Base-by-base conservation (phyloP, 2,888 invertebrate species). In the Crepidodera aurea region DNA sequence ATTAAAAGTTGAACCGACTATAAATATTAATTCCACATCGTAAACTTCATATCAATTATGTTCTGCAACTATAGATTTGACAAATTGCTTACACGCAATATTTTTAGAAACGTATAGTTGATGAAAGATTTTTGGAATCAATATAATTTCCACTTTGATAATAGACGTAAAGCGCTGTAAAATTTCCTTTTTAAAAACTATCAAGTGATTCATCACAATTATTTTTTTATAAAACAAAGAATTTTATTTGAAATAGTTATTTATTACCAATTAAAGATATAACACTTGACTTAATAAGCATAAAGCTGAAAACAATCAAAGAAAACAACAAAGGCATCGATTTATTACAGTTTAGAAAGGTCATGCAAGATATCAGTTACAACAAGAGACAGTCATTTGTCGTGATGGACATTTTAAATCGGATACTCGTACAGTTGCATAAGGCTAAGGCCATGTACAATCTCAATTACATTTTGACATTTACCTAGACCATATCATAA, bases 251-350 rank as follows among this genome's bases (percentile, higher is more conserved):
- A 7, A 32, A 15, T 32, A 51, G 16, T 4, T 16, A 12, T 51
- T 34, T 51, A 51, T 51, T 22, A 51, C 34, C 51, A 51, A 51
- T 51, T 51, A 51, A 16, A 34, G 32, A 51, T 19, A 51, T 34
- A 32, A 51, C 46, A 46, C 22, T 22, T 22, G 22, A 22, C 16
- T 51, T 51, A 34, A 34, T 32, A 51, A 19, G 10, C 34, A 10
- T 34, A 34, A 34, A 34, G 6, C 34, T 34, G 12, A 34, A 34
- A 13, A 5, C 13, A 34, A 34, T 46, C 46, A 46, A 25, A 25
- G 22, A 10, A 25, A 25, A 46, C 19, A 46, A 42, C 16, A 34
- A 34, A 34, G 13, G 34, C 34, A 34, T 34, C 34, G 12, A 13
- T 34, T 34, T 34, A 34, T 34, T 34, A 34, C 34, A 13, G 34